A percentile compares a stretch with the other conserved stretches of the same genome.
Conservation (phyloP, 35 echinoderm and acorn worm species). For the Diadema setosum region DNA sequence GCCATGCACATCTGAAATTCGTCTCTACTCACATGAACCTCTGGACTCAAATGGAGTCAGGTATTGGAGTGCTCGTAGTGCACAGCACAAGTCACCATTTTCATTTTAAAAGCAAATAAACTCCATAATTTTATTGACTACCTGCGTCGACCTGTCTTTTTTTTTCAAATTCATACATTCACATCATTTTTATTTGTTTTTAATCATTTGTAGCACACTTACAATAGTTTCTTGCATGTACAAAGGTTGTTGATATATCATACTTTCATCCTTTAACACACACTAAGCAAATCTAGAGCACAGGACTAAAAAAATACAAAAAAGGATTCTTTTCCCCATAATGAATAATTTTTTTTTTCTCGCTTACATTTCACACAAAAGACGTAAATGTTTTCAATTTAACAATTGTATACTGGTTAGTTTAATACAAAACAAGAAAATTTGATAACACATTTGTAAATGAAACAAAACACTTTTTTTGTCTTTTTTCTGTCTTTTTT, state of each 20-base stretch:
- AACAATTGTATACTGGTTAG: neutral
- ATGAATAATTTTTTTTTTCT: neutral
- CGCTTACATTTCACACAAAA: neutral
- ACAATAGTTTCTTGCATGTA: neutral
- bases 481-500: no score
- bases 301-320: neutral
- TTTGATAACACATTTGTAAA: no score
- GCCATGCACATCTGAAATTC: no score
- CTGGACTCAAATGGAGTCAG: no score
- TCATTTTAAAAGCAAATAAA: conserved; percentile 12
- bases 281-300: neutral
- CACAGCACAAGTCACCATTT: neutral
- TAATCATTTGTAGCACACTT: neutral
- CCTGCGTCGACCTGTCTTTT: neutral
- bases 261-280: neutral
- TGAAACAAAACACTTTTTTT: no score
- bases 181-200: neutral
- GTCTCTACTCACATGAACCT: no score
- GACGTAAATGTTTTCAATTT: neutral
- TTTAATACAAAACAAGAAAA: neutral
- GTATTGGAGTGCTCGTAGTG: no score
- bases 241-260: neutral
- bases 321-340: neutral
- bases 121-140: neutral
- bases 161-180: neutral